Base-by-base conservation (phyloP, 2,113 vertebrate species). In the Meleagris gallopavo region DNA sequence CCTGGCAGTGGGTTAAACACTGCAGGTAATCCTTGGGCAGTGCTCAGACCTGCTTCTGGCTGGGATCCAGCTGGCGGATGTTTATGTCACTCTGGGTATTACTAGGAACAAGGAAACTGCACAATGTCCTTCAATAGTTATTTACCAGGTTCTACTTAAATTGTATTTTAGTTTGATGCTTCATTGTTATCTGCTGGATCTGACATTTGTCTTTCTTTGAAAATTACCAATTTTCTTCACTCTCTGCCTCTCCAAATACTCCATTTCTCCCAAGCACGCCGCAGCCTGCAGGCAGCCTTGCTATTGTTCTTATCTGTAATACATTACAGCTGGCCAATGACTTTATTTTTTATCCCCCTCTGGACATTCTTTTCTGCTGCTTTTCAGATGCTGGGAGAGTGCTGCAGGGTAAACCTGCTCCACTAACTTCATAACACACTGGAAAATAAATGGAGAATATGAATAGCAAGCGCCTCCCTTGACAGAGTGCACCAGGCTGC, bases 191-290 rank as follows among this genome's bases (percentile, higher is more conserved):
- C 70, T 4, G 5, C 34, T 58, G 45, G n/a, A 78, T 76, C 66
- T 91, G 48, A 36, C 48, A 46, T 57, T 90, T 93, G 16, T 24
- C 61, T 86, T 90, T 21, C 61, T 86, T 90, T 85, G 82, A 88
- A 96, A 90, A 94, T 65, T 40, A 60, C 43, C 17, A n/a, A 3
- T 94, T 88, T 82, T 75, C 40, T 91, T 92, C 27, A 57, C 66
- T 89, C 86, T 73, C 43, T 93, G 24, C 32, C 67, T 87, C 48
- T 38, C 19, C 13, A 25, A 82, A 32, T 0, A 5, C 66, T 88
- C 34, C 4, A 4, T 90, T 88, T 89, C 34, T 54, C 10, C 3
- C 46, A 84, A 84, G n/a, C 25, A 57, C 80, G 0, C 1, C 46
- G 34, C 17, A 83, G 54, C 75, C 91, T 34, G 11, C n/a, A 85